phyloP scores from a whole-genome alignment of 2,888 invertebrate species.

The Calameuta filiformis region DNA sequence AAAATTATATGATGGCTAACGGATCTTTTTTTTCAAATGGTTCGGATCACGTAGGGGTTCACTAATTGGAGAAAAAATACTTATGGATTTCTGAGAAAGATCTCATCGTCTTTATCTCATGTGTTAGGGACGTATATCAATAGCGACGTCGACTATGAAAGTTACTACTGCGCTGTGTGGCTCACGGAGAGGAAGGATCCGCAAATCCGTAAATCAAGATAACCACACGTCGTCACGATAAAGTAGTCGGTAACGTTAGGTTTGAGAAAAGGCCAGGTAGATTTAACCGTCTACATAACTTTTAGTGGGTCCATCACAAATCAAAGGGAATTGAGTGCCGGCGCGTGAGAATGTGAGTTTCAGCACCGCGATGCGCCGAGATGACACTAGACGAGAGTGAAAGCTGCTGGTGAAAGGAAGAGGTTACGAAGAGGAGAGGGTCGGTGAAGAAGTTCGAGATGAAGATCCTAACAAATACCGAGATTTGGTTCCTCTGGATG shows the following conservation, averaged over 20 bases:
- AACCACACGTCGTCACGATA: slow-evolving; percentile 3
- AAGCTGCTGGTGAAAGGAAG: slow-evolving; percentile 10
- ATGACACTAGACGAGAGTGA: slow-evolving; percentile 7
- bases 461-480: slow-evolving; percentile 45
- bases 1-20: too few relatives aligned
- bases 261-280: slow-evolving; percentile 4
- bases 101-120: too few relatives aligned
- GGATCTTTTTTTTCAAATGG: too few relatives aligned
- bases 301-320: slow-evolving; percentile 28
- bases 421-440: slow-evolving; percentile 17
- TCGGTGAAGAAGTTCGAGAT: background rate
- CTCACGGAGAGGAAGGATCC: too few relatives aligned
- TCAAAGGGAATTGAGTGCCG: slow-evolving; percentile 32
- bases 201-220: background rate
- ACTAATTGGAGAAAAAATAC: too few relatives aligned
- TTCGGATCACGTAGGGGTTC: too few relatives aligned
- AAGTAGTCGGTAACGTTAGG: background rate
- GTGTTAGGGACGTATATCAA: too few relatives aligned
- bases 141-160: too few relatives aligned
- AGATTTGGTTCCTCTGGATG: slow-evolving; percentile 52
- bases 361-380: background rate
- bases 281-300: slow-evolving; percentile 21
- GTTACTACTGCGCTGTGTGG: too few relatives aligned
- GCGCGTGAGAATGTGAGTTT: slow-evolving; percentile 30
- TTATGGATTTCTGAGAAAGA: too few relatives aligned